Evolutionary conservation across 2,113 vertebrate genomes (phyloP).

Genomic region (Mystacornis crossleyi): DNA sequence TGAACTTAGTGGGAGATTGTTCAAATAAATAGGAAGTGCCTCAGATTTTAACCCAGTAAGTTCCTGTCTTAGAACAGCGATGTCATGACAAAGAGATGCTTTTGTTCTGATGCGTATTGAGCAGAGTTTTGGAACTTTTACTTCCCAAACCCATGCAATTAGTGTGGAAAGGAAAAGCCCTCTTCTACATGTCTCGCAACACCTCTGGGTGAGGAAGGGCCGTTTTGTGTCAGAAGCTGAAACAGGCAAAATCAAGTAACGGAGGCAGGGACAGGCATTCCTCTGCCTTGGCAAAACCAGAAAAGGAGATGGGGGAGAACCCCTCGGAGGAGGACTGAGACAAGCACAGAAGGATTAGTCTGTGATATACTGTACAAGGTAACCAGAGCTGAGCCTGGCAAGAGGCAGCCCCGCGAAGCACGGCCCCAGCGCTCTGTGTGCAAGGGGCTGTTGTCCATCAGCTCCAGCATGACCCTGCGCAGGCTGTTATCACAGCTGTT

Average conservation of each 20-base stretch:
- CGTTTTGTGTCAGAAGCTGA: background rate
- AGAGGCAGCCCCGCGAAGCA: background rate
- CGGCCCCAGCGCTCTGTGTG: background rate
- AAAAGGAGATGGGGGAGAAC: conserved; percentile 13
- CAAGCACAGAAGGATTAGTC: background rate
- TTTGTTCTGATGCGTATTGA: background rate
- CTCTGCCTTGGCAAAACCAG: conserved; percentile 27
- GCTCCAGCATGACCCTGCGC: background rate
- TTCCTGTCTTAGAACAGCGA: background rate
- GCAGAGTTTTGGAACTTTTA: background rate
- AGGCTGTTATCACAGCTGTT: conserved; percentile 70
- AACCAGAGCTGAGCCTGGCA: conserved; percentile 22
- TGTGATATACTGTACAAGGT: background rate
- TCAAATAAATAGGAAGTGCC: background rate
- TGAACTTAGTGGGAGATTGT: background rate
- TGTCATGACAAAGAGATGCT: background rate
- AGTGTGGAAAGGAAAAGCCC: background rate
- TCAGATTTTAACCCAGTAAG: background rate
- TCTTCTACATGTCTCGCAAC: background rate
- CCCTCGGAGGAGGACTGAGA: background rate
- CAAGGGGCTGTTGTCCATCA: conserved; percentile 62
- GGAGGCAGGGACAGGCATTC: background rate
- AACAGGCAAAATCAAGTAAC: background rate
- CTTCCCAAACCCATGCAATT: background rate
- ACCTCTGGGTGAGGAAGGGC: background rate